Evolutionary conservation across 1,140 invertebrate species (phyloP).

Genomic region (Orchesella cincta): DNA sequence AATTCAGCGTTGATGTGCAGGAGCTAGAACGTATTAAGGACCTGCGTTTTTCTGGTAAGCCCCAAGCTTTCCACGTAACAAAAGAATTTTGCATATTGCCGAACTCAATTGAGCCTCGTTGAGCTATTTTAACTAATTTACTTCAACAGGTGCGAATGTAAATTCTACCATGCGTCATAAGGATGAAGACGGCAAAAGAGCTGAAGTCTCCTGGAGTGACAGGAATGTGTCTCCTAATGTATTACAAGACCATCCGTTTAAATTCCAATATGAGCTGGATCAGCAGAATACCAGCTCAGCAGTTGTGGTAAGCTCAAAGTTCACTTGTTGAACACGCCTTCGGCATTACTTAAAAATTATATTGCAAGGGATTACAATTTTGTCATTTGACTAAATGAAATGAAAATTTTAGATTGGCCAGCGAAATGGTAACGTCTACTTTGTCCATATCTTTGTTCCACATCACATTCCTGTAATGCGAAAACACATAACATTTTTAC

Average conservation of each 20-base stretch:
- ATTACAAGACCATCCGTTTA: not conserved
- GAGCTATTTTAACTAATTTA: too few relatives aligned
- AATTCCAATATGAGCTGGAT: not conserved
- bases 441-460: slow-evolving; percentile 10
- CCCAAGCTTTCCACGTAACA: too few relatives aligned
- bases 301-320: slow-evolving; percentile 12
- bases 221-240: not conserved
- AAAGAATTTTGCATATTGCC: too few relatives aligned
- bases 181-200: too few relatives aligned
- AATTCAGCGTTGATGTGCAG: not conserved
- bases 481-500: slow-evolving; percentile 10
- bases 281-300: not conserved
- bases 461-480: not conserved
- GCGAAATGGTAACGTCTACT: not conserved
- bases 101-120: too few relatives aligned
- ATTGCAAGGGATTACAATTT: not conserved
- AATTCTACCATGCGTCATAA: too few relatives aligned
- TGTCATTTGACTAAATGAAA: not conserved
- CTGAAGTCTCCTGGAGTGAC: not conserved
- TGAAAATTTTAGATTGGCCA: not conserved
- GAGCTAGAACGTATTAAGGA: not conserved
- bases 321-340: not conserved
- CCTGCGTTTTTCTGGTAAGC: too few relatives aligned
- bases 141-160: too few relatives aligned
- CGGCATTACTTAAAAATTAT: not conserved